Evolutionary conservation across 2,113 vertebrate genomes (phyloP).

Genomic region (Anser brachyrhynchus): DNA sequence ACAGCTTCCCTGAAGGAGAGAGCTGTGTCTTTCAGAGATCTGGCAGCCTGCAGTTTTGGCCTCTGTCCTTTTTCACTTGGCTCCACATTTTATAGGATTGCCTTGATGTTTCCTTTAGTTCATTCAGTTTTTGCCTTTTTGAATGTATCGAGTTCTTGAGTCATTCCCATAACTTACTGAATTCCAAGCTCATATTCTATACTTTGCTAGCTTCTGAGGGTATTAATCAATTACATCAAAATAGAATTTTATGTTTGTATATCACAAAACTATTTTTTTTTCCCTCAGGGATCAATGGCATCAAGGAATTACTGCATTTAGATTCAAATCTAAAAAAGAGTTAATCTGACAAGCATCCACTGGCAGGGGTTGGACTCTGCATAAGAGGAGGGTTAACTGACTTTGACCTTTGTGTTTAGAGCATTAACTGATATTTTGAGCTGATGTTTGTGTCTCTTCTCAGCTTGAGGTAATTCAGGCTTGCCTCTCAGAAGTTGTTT

Average conservation of each 20-base stretch:
- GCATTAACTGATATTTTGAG: conserved; percentile 11
- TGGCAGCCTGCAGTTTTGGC: background rate
- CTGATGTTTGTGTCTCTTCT: background rate
- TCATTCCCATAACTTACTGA: background rate
- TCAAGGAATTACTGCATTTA: background rate
- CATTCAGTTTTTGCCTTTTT: background rate
- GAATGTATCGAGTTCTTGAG: background rate
- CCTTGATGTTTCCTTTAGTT: background rate
- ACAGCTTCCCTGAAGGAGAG: background rate
- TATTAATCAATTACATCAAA: background rate
- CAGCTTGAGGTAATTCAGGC: background rate
- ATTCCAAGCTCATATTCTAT: background rate
- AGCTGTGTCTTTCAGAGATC: background rate
- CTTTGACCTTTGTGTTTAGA: conserved; percentile 20
- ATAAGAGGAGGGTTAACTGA: background rate
- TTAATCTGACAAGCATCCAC: background rate
- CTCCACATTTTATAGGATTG: background rate
- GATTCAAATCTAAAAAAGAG: background rate
- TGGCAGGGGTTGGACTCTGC: background rate
- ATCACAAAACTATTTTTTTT: background rate
- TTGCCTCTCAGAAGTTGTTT: background rate
- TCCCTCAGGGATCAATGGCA: background rate
- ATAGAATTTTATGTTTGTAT: background rate
- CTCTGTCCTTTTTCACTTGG: background rate
- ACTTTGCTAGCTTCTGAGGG: background rate